These are phyloP conservation scores for Meandrina meandrites DNA, from an alignment of 92 coral and sea anemone genomes.

Conservation along the genomic window DNA sequence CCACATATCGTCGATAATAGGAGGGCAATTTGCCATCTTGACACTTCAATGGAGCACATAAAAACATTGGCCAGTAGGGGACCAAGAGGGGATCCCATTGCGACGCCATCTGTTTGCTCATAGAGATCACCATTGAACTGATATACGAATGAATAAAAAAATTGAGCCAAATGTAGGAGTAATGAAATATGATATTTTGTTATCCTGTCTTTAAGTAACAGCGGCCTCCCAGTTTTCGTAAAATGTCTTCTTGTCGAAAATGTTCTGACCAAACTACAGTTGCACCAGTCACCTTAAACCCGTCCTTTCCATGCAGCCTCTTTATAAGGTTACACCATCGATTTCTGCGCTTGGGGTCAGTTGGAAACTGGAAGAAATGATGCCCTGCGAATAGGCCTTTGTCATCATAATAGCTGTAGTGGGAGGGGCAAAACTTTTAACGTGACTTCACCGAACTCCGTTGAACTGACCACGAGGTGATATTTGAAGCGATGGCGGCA, in stretches of 20 bases:
- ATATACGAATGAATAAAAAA: neutral
- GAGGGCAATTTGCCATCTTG: too few species aligned
- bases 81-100: too few species aligned
- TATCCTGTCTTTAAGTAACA: constrained; percentile 10
- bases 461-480: too few species aligned
- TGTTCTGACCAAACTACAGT: constrained; percentile 57
- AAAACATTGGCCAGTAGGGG: too few species aligned
- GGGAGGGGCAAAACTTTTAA: constrained; percentile 29
- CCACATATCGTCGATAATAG: too few species aligned
- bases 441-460: too few species aligned
- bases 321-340: constrained; percentile 62
- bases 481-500: too few species aligned
- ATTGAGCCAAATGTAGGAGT: neutral
- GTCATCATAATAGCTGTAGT: constrained; percentile 23
- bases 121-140: too few species aligned
- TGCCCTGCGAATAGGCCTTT: constrained; percentile 29
- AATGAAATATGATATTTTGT: neutral
- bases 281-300: constrained; percentile 44
- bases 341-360: constrained; percentile 25
- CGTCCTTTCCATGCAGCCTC: constrained; percentile 59
- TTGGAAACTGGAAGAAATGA: constrained; percentile 52
- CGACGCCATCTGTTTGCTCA: too few species aligned
- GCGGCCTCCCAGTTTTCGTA: constrained; percentile 14
- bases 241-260: constrained; percentile 45
- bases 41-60: too few species aligned